phyloP scores from a whole-genome alignment of 2,797 vertebrate genomes.

The Nannoperca australis region DNA sequence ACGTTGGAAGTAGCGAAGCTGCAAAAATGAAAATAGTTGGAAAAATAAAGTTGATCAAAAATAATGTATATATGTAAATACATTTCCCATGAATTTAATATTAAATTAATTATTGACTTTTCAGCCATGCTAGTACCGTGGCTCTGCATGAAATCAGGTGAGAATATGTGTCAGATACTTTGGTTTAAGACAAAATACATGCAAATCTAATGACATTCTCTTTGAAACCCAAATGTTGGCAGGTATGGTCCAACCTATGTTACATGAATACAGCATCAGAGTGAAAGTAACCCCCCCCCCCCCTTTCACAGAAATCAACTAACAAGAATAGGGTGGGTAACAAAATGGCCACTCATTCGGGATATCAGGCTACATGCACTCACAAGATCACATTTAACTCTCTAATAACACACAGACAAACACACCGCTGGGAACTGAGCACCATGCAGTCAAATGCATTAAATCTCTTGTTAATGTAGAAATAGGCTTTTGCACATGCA shows the following conservation, averaged over 20 bases:
- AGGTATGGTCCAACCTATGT: neutral
- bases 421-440: neutral
- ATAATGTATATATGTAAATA: no score
- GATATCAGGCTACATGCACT: slow-evolving; percentile 34
- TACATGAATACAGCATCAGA: neutral
- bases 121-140: no score
- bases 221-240: no score
- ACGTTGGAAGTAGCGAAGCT: no score
- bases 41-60: no score
- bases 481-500: slow-evolving; percentile 27
- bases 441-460: slow-evolving; percentile 27
- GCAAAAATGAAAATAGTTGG: no score
- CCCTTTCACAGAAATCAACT: neutral
- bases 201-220: no score
- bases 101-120: neutral
- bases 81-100: slow-evolving; percentile 1
- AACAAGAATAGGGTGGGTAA: neutral
- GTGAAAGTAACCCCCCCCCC: neutral
- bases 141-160: neutral
- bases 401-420: slow-evolving; percentile 8
- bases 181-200: no score
- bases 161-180: neutral
- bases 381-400: slow-evolving; percentile 31
- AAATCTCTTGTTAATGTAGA: slow-evolving; percentile 32
- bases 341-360: slow-evolving; percentile 2